Evolutionary conservation across 2,113 vertebrate genomes (phyloP).

Genomic region (Theristicus caerulescens): DNA sequence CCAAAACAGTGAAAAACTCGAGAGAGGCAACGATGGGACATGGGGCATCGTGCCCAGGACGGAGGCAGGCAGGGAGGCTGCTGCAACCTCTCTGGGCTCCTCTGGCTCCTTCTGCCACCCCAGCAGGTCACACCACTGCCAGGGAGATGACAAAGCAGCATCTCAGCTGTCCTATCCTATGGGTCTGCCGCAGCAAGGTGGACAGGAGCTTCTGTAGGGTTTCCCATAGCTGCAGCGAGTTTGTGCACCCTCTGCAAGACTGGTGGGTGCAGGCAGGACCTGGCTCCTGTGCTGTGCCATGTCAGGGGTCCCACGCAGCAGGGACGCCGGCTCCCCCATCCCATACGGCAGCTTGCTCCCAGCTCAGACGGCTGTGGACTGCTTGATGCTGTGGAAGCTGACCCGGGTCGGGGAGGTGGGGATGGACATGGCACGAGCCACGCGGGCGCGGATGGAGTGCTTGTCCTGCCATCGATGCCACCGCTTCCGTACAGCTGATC

Average conservation of each 20-base stretch:
- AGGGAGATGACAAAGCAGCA: not conserved
- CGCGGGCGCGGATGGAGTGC: constrained; percentile 86
- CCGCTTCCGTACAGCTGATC: constrained; percentile 87
- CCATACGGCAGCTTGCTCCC: fast-evolving
- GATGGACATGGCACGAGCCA: constrained; percentile 95
- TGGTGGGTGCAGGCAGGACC: not conserved
- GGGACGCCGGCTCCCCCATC: fast-evolving
- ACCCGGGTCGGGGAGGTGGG: constrained; percentile 93
- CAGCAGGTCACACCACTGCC: not conserved
- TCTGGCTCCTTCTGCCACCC: not conserved
- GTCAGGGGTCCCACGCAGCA: fast-evolving
- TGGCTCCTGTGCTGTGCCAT: fast-evolving
- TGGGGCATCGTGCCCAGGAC: not conserved
- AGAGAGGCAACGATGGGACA: not conserved
- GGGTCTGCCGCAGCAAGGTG: not conserved
- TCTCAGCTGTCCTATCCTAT: not conserved
- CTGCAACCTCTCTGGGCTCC: not conserved
- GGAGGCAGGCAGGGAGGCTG: not conserved
- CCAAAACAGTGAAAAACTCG: not conserved
- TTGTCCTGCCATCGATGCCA: constrained; percentile 97
- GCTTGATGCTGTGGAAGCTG: constrained; percentile 99
- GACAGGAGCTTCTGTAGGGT: not conserved
- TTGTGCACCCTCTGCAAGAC: fast-evolving
- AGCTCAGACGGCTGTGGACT: constrained; percentile 76
- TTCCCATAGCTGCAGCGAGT: not conserved